These are phyloP conservation scores for Hipparchia sbordonii DNA, from an alignment of 2,888 invertebrate genomes.

Conservation along the genomic window DNA sequence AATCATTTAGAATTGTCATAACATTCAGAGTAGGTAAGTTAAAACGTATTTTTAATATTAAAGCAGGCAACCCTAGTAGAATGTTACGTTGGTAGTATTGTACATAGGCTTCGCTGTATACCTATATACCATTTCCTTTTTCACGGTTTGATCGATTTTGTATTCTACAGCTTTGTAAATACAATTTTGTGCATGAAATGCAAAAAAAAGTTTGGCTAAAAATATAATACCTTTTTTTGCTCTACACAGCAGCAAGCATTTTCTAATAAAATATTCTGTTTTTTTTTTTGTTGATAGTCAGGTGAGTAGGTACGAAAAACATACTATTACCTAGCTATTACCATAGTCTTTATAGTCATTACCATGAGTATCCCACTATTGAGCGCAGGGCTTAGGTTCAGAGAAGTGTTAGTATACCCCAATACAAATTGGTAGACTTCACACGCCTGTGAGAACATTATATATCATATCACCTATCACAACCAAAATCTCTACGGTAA, in stretches of 20 bases:
- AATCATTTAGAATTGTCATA: too few relatives aligned
- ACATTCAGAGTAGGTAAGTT: background rate
- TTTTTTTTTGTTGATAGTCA: too few relatives aligned
- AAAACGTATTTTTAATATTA: background rate
- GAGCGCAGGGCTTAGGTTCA: too few relatives aligned
- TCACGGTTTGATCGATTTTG: constrained; percentile 34
- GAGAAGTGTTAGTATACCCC: too few relatives aligned
- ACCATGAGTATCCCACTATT: too few relatives aligned
- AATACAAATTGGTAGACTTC: too few relatives aligned
- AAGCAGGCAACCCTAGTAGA: constrained; percentile 7
- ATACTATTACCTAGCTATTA: too few relatives aligned
- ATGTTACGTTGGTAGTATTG: constrained; percentile 1
- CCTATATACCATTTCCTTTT: constrained; percentile 32
- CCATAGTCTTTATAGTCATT: too few relatives aligned
- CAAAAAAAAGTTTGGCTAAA: background rate
- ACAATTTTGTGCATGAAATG: constrained; percentile 16
- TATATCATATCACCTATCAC: too few relatives aligned
- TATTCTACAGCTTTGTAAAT: constrained; percentile 27
- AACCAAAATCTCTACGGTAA: too few relatives aligned
- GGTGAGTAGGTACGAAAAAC: too few relatives aligned
- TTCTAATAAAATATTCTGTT: background rate
- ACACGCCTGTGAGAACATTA: too few relatives aligned
- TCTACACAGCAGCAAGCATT: background rate
- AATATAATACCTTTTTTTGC: background rate
- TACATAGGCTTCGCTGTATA: constrained; percentile 25